A percentile compares a stretch with the other conserved stretches of the same genome.
Conservation (phyloP, 2,888 invertebrate species). For the Pterostichus niger region DNA sequence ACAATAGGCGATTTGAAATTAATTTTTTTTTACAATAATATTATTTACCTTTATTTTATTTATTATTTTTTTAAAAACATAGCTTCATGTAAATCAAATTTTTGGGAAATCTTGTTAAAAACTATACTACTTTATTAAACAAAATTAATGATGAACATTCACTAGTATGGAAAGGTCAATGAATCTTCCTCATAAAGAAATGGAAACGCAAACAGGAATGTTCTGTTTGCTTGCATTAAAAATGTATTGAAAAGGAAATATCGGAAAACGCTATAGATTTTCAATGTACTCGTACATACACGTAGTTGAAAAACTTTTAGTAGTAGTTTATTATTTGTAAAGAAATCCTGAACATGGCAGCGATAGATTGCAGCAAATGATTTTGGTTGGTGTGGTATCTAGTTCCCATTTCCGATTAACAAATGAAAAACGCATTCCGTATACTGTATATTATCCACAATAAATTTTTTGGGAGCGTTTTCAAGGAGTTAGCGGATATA, state of each 20-base stretch:
- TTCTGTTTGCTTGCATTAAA: conserved; percentile 33
- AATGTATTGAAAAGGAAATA: conserved; percentile 37
- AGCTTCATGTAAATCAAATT: too few relatives aligned
- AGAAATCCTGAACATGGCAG: conserved; percentile 53
- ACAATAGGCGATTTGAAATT: too few relatives aligned
- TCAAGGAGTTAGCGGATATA: conserved; percentile 59
- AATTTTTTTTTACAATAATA: too few relatives aligned
- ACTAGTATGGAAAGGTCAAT: background rate
- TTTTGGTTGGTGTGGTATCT: conserved; percentile 44
- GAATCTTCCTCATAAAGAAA: conserved; percentile 1
- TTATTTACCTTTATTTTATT: too few relatives aligned
- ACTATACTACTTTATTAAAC: too few relatives aligned
- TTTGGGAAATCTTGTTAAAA: too few relatives aligned
- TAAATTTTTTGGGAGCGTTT: conserved; percentile 49
- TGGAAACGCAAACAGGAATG: background rate
- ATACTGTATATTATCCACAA: conserved; percentile 56
- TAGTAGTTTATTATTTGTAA: conserved; percentile 42
- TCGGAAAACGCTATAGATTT: conserved; percentile 43
- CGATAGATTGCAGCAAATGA: conserved; percentile 52
- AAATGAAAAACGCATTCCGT: conserved; percentile 57
- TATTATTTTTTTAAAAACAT: too few relatives aligned
- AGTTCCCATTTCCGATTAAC: conserved; percentile 48
- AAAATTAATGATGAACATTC: background rate
- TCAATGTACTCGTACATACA: conserved; percentile 20
- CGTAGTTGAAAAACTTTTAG: conserved; percentile 34